Evolutionary conservation across 2,888 invertebrate species (phyloP), one percentile per base, ranked within the genome.

Genomic region (Colostygia pectinataria): DNA sequence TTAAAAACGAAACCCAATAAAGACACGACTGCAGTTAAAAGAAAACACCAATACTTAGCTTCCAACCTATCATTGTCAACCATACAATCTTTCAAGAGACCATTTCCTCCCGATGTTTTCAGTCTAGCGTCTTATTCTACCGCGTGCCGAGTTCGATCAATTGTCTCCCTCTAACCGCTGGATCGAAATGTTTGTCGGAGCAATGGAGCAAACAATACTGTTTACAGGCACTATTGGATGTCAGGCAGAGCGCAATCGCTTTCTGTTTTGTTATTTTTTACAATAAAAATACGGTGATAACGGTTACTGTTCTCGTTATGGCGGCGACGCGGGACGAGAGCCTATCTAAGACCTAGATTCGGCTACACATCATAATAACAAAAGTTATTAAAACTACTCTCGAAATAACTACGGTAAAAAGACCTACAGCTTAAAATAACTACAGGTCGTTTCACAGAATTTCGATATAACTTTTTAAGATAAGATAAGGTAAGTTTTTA

Each of bases 21-120:
- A n/a, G 18, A 33, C 18, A 5, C 13, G 2, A 24, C 18, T 23
- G 12, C 15, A 32, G 14, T 12, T 38, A 13, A 33, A 18, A 33
- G 18, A 27, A 24, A 40, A 40, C 40, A 34, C 25, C 4, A 20
- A 9, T 14, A n/a, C 12, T 41, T 31, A 14, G 25, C 23, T 25
- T 15, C 2, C 14, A 41, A 47, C 47, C 41, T 48, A 42, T 46
- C 46, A 41, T 18, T 52, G 51, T 52, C 38, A 38, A 25, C 31
- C 20, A 25, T 12, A 24, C 36, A 42, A 52, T 41, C 27, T 52
- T 39, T 38, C 41, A 52, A 32, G 23, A 41, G 42, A 29, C 40
- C 24, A 33, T 46, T 51, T 43, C 23, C 24, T 27, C 8, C 7
- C n/a, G 14, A 40, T 14, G 33, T 39, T 39, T 46, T 36, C 31